Evolutionary conservation across 2,113 vertebrate genomes (phyloP), one percentile per base, ranked within the genome.

Genomic region (Sinocyclocheilus maitianheensis): DNA sequence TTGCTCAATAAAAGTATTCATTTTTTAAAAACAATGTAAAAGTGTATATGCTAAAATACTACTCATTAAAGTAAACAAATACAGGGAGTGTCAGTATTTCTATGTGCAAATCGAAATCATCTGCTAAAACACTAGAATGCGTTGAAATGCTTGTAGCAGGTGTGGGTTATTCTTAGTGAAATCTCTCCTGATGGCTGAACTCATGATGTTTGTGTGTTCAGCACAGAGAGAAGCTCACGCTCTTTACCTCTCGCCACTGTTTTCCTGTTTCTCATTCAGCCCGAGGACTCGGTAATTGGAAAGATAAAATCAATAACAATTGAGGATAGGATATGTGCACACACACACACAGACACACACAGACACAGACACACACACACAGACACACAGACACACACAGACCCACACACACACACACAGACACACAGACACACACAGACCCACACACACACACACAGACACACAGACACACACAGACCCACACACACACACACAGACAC

Each of bases 261-360:
- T 84, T 58, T 53, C 24, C 63, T 71, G 76, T 13, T 71, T 53
- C 80, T 82, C 26, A 1, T 53, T 67, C 26, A 51, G 80, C 80
- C 26, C 5, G 24, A 82, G 80, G 63, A 71, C 63, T 71, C 63
- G 3, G 80, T 82, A 53, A 82, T 82, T 82, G 63, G 63, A 71
- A 82, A 71, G 80, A 82, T 67, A 82, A 82, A 82, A 82, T 82
- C 80, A 71, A 82, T 82, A 71, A 34, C 63, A 71, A 82, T 82
- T 82, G 43, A 69, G 63, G 63, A 82, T 69, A 82, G 69, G 80
- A 71, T 71, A 69, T 82, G 63, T 53, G 80, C 8, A 20, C n/a
- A 65, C 62, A 26, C n/a, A 65, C 62, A 13, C n/a, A 30, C 60
- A 62, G 8, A 63, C 26, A 26, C 1, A 26, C 26, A 63, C 63